Conservation (phyloP, 2,888 invertebrate species). For the Agelastica alni region DNA sequence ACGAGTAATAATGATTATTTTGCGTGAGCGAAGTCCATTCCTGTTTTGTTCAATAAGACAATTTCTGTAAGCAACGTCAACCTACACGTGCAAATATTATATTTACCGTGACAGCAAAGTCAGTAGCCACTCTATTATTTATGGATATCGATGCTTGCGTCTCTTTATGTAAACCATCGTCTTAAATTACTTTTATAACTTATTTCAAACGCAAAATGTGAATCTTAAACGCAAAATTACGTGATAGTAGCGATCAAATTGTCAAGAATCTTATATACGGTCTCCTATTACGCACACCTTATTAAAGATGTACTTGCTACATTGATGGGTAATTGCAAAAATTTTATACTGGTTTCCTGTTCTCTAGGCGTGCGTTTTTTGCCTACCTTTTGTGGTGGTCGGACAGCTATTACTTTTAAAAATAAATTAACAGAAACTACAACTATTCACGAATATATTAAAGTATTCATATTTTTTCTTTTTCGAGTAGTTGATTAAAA, state of each 20-base stretch:
- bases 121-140: constrained; percentile 25
- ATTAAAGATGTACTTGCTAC: constrained; percentile 39
- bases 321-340: constrained; percentile 39
- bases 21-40: too few species aligned
- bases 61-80: too few species aligned
- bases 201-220: constrained; percentile 27
- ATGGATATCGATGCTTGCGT: constrained; percentile 26
- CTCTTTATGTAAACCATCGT: constrained; percentile 29
- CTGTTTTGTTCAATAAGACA: too few species aligned
- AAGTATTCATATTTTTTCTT: too few species aligned
- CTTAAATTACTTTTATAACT: constrained; percentile 34
- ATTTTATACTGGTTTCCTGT: constrained; percentile 34
- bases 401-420: too few species aligned
- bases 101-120: constrained; percentile 6
- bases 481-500: too few species aligned
- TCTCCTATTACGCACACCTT: constrained; percentile 39
- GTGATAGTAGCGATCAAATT: constrained; percentile 33
- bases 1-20: too few species aligned
- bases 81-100: neutral
- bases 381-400: too few species aligned
- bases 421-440: too few species aligned
- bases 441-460: too few species aligned
- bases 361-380: too few species aligned
- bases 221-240: constrained; percentile 33
- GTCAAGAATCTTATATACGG: constrained; percentile 40